A percentile compares a stretch with the other conserved stretches of the same genome.
Evolutionary conservation across 2,888 invertebrate species (phyloP).

Genomic region (Loripinus fragilis): DNA sequence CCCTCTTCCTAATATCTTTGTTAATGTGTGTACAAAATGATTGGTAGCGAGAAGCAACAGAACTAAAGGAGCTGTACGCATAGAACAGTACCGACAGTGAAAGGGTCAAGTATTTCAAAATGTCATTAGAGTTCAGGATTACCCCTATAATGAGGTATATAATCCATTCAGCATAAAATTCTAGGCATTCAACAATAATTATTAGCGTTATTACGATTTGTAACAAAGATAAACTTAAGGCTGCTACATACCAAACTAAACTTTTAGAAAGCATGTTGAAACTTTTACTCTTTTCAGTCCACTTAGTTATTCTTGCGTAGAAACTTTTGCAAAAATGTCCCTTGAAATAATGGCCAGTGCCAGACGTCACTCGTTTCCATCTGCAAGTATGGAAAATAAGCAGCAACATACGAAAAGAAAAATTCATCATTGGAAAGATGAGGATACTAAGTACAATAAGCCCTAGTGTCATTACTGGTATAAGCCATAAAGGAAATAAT

Average conservation of each 20-base stretch:
- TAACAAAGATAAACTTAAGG: slow-evolving; percentile 23
- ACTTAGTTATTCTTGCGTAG: neutral
- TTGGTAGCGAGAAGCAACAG: neutral
- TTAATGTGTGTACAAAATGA: neutral
- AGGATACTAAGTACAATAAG: neutral
- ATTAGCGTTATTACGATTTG: slow-evolving; percentile 3
- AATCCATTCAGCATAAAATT: slow-evolving; percentile 3
- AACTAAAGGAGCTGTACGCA: slow-evolving; percentile 1
- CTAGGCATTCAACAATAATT: slow-evolving; percentile 23
- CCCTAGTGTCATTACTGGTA: neutral
- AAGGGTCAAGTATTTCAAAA: slow-evolving; percentile 7
- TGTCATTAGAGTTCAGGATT: slow-evolving; percentile 3
- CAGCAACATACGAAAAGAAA: neutral
- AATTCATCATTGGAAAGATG: slow-evolving; percentile 6
- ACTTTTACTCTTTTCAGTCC: neutral
- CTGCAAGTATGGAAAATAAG: neutral
- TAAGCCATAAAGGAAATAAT: neutral
- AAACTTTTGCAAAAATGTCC: too few species aligned
- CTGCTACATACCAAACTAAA: slow-evolving; percentile 17
- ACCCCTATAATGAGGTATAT: slow-evolving; percentile 15
- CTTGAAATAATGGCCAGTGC: neutral
- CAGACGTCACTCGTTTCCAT: neutral
- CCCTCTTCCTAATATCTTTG: neutral
- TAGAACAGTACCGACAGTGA: neutral
- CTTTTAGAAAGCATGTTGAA: slow-evolving; percentile 32